Conservation (phyloP, 1,140 invertebrate genomes). For the Plutomurus gul region DNA sequence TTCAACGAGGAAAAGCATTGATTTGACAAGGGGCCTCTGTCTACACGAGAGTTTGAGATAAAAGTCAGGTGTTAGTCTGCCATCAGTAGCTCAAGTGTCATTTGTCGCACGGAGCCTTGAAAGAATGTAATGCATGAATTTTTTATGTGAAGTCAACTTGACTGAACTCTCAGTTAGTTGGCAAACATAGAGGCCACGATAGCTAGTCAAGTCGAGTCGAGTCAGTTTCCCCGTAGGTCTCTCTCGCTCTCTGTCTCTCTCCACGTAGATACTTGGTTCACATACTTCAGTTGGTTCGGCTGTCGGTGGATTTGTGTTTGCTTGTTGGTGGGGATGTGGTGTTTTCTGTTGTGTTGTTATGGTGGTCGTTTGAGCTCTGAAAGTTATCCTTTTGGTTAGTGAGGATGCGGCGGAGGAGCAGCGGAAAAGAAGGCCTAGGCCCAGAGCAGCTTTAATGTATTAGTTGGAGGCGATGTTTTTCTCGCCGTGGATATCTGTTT, state of each 20-base stretch:
- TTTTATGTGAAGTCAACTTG: background rate
- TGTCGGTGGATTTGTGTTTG: background rate
- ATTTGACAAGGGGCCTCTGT: background rate
- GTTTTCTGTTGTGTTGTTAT: background rate
- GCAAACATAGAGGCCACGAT: background rate
- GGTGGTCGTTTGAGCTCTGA: background rate
- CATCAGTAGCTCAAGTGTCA: background rate
- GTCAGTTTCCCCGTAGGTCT: too few species aligned
- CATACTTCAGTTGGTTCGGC: background rate
- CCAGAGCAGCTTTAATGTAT: too few species aligned
- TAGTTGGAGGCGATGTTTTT: too few species aligned
- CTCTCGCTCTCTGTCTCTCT: background rate
- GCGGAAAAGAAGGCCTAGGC: too few species aligned
- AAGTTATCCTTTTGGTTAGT: background rate
- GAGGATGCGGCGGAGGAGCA: background rate
- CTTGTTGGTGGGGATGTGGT: background rate
- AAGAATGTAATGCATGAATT: slow-evolving; percentile 17
- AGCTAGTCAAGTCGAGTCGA: too few species aligned
- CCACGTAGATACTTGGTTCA: background rate
- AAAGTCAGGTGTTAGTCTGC: slow-evolving; percentile 5
- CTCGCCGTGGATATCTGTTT: too few species aligned
- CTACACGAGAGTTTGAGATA: background rate
- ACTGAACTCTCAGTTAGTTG: background rate
- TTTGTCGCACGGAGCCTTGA: background rate
- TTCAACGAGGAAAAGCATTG: background rate